Evolutionary conservation across 2,888 invertebrate genomes (phyloP).

Genomic region (Odontocolon sp.): DNA sequence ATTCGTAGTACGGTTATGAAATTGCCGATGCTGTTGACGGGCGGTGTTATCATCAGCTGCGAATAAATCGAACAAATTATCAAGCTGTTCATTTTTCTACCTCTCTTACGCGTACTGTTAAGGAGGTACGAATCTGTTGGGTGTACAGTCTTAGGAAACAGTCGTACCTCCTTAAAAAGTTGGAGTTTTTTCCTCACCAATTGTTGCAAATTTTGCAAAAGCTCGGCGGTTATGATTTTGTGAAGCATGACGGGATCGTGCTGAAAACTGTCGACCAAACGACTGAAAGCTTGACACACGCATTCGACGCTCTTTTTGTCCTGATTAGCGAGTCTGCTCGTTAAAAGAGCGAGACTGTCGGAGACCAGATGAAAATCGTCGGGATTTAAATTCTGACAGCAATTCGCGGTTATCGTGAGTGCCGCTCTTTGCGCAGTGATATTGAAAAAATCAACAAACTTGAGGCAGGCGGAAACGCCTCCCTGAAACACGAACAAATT

Average conservation of each 20-base stretch:
- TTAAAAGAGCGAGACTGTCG: constrained; percentile 93
- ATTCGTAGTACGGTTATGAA: constrained; percentile 98
- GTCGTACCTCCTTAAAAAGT: no score
- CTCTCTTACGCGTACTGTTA: background rate
- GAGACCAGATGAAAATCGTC: constrained; percentile 97
- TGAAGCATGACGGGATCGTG: constrained; percentile 94
- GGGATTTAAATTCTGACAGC: constrained; percentile 95
- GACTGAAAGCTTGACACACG: constrained; percentile 97
- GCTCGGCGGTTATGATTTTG: constrained; percentile 95
- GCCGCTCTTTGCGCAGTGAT: constrained; percentile 99
- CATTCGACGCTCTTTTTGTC: constrained; percentile 99
- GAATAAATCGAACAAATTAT: constrained; percentile 61
- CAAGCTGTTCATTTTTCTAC: no score
- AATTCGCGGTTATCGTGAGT: constrained; percentile 97
- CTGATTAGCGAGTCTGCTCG: constrained; percentile 90
- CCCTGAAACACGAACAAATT: constrained; percentile 83
- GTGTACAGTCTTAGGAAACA: background rate
- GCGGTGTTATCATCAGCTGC: constrained; percentile 95
- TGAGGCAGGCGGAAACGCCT: constrained; percentile 97
- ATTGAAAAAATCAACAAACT: constrained; percentile 99
- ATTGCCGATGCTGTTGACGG: constrained; percentile 96
- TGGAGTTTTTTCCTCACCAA: constrained; percentile 86
- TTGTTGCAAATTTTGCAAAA: constrained; percentile 96
- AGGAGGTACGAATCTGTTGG: background rate
- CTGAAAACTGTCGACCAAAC: constrained; percentile 98